phyloP scores from a whole-genome alignment of 2,113 vertebrate species.

The Oncorhynchus masou region DNA sequence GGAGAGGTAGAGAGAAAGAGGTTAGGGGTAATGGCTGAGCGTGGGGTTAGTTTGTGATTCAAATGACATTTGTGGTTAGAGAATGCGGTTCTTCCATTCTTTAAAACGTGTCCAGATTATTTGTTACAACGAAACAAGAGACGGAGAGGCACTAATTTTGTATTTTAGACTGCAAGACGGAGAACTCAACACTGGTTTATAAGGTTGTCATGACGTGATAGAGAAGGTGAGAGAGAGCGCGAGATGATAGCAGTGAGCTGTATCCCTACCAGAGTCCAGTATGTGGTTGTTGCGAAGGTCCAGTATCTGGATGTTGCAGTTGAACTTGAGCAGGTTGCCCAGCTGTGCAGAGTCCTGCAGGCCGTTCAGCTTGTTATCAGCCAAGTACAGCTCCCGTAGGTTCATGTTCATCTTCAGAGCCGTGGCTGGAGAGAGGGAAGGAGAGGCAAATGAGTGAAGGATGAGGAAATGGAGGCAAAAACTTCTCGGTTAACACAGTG shows the following conservation, averaged over 20 bases:
- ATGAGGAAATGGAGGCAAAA: background rate
- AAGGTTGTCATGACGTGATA: background rate
- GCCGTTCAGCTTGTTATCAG: slow-evolving; percentile 91
- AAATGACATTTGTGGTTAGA: too few relatives aligned
- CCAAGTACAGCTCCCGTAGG: slow-evolving; percentile 88
- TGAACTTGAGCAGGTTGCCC: slow-evolving; percentile 93
- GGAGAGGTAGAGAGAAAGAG: background rate
- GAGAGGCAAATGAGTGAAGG: background rate
- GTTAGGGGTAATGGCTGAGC: too few relatives aligned
- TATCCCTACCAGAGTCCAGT: slow-evolving; percentile 84
- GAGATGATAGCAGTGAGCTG: too few relatives aligned
- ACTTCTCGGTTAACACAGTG: too few relatives aligned
- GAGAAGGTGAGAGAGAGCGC: background rate
- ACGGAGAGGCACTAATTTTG: background rate
- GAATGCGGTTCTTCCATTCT: too few relatives aligned
- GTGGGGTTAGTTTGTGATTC: too few relatives aligned
- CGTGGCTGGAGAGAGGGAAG: slow-evolving; percentile 75
- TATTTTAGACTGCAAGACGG: background rate
- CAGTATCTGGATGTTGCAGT: slow-evolving; percentile 90
- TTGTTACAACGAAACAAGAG: background rate
- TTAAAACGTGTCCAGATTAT: too few relatives aligned
- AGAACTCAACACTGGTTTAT: background rate
- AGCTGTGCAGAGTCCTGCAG: slow-evolving; percentile 92
- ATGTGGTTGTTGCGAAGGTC: slow-evolving; percentile 93
- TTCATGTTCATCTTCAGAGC: slow-evolving; percentile 97